Conservation (phyloP, 2,888 invertebrate genomes). For the Leucoma salicis region DNA sequence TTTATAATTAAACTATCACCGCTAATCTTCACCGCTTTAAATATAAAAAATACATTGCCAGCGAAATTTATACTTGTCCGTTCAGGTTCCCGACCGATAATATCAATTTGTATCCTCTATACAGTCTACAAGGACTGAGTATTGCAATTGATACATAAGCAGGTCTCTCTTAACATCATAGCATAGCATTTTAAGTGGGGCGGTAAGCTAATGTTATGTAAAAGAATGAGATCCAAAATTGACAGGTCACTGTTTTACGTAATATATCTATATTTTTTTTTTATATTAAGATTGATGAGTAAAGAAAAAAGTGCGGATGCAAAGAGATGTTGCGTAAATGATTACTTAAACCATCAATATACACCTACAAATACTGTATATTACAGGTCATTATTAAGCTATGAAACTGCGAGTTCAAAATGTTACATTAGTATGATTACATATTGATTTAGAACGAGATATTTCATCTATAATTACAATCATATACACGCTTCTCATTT, state of each 20-base stretch:
- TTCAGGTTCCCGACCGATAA: too few relatives aligned
- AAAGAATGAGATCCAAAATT: background rate
- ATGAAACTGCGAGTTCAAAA: background rate
- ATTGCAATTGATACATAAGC: too few relatives aligned
- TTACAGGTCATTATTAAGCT: background rate
- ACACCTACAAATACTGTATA: background rate
- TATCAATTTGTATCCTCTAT: too few relatives aligned
- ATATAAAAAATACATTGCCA: too few relatives aligned
- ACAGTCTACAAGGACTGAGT: too few relatives aligned
- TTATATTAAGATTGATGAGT: background rate
- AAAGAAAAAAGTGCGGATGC: background rate
- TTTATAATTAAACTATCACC: too few relatives aligned
- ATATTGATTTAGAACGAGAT: background rate
- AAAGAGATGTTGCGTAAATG: background rate
- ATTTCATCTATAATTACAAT: background rate
- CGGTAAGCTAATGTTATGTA: background rate
- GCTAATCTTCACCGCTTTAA: too few relatives aligned
- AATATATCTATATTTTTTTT: background rate
- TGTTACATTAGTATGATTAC: background rate
- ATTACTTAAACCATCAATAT: background rate
- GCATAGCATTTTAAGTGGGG: too few relatives aligned
- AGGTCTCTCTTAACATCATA: too few relatives aligned
- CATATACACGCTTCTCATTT: background rate
- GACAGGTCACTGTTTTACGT: background rate
- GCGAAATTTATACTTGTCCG: too few relatives aligned